phyloP scores from a whole-genome alignment of 2,113 vertebrate genomes.

The Chaetura pelagica region DNA sequence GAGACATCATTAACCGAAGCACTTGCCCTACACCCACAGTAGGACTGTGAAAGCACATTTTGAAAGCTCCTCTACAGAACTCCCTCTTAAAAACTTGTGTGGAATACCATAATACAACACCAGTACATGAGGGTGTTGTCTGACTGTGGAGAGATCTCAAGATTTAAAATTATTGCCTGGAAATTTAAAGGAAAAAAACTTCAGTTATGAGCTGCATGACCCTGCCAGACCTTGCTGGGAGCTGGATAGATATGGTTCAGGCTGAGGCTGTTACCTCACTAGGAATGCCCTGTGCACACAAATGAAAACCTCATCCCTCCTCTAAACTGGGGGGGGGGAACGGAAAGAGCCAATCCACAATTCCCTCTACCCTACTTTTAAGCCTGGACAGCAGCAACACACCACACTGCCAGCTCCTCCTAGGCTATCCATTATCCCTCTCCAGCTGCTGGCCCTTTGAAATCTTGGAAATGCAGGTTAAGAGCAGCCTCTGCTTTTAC shows the following conservation, averaged over 20 bases:
- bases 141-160: background rate
- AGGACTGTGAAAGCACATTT: background rate
- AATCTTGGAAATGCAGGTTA: background rate
- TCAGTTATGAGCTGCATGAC: background rate
- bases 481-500: background rate
- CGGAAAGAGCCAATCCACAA: fast-evolving
- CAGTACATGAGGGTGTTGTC: background rate
- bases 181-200: background rate
- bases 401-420: background rate
- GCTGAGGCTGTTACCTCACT: background rate
- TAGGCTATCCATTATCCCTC: background rate
- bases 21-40: background rate
- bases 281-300: background rate
- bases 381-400: background rate
- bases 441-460: background rate
- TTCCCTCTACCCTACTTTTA: background rate
- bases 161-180: background rate
- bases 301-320: background rate
- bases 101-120: background rate
- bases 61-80: background rate
- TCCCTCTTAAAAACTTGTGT: background rate
- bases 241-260: background rate
- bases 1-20: background rate
- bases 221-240: background rate
- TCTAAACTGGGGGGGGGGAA: background rate